phyloP scores from a whole-genome alignment of 2,888 invertebrate species.

The Amphipoea lucens region DNA sequence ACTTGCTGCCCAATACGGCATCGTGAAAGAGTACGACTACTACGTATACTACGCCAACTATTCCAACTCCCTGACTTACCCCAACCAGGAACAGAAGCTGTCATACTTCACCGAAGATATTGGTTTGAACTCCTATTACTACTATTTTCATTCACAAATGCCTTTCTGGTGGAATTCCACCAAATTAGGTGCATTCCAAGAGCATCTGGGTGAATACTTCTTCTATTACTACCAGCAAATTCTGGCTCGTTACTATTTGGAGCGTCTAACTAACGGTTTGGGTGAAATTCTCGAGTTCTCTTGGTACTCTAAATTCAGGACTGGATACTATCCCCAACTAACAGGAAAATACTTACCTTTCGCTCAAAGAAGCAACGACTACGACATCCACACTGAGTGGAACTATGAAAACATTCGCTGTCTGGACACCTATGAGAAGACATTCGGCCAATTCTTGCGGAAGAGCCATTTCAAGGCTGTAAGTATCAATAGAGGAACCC shows the following conservation, averaged over 20 bases:
- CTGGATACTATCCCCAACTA: conserved; percentile 78
- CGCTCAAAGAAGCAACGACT: conserved; percentile 91
- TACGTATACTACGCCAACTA: conserved; percentile 91
- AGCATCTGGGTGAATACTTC: conserved; percentile 92
- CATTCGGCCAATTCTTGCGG: conserved; percentile 86
- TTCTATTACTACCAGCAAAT: conserved; percentile 92
- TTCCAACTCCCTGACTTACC: conserved; percentile 87
- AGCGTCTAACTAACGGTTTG: conserved; percentile 92
- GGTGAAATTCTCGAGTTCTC: conserved; percentile 91
- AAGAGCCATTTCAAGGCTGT: conserved; percentile 91
- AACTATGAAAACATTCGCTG: conserved; percentile 86
- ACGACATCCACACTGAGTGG: conserved; percentile 88
- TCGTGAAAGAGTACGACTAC: conserved; percentile 81
- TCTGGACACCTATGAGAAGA: conserved; percentile 91
- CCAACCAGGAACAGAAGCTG: conserved; percentile 90
- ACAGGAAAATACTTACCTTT: conserved; percentile 81
- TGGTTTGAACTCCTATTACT: conserved; percentile 92
- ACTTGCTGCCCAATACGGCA: conserved; percentile 78
- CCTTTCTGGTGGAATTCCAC: conserved; percentile 92
- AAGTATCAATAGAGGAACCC: conserved; percentile 60
- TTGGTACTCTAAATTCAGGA: conserved; percentile 90
- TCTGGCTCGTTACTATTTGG: conserved; percentile 92
- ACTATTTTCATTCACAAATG: conserved; percentile 91
- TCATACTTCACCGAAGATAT: conserved; percentile 93
- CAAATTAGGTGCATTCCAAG: conserved; percentile 84